Conservation (phyloP, 2,113 vertebrate genomes). For the Cyanoderma ruficeps region DNA sequence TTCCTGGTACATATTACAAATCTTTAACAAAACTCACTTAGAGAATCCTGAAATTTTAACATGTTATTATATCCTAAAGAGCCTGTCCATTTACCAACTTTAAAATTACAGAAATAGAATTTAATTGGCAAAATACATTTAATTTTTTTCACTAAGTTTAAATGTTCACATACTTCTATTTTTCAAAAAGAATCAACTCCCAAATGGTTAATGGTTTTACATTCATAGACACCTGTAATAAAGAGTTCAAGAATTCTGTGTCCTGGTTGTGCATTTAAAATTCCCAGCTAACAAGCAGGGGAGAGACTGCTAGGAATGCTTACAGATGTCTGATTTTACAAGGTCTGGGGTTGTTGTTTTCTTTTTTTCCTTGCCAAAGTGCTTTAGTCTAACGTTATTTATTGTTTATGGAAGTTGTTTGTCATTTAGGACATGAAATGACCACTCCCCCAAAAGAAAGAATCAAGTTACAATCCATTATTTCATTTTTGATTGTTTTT, state of each 20-base stretch:
- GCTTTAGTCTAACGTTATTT: conserved; percentile 61
- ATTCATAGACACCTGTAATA: conserved; percentile 4
- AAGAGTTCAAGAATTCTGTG: conserved; percentile 14
- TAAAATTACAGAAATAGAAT: background rate
- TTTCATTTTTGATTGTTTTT: conserved; percentile 80
- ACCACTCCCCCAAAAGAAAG: conserved; percentile 75
- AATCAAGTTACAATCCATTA: conserved; percentile 75
- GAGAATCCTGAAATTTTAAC: background rate
- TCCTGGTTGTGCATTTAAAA: conserved; percentile 45
- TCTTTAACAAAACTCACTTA: background rate
- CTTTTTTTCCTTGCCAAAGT: conserved; percentile 10
- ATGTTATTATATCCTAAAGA: background rate
- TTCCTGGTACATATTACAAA: background rate
- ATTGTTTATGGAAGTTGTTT: conserved; percentile 75
- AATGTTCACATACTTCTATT: background rate
- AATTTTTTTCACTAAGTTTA: background rate
- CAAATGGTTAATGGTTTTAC: background rate
- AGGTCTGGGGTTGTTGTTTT: conserved; percentile 3
- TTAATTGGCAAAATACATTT: background rate
- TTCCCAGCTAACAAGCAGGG: conserved; percentile 48
- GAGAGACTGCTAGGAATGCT: conserved; percentile 52
- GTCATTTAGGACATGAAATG: conserved; percentile 71
- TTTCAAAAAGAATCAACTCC: background rate
- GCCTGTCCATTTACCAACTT: background rate
- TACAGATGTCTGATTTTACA: conserved; percentile 72